Conservation (phyloP, 2,113 vertebrate species). For the Anhinga anhinga region DNA sequence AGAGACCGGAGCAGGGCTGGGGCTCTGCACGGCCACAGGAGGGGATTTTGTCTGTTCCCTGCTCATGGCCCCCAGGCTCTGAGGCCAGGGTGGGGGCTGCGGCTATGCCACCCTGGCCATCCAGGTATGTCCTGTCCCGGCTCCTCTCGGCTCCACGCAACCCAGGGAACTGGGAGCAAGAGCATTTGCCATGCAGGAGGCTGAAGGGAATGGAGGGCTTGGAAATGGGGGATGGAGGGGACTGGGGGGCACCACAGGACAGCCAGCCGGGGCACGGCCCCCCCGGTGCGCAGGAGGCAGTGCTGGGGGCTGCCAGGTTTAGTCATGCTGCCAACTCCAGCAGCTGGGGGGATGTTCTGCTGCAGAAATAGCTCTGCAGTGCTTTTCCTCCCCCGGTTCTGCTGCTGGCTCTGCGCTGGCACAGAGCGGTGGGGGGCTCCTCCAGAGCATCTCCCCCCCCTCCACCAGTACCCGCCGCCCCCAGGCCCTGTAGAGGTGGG, state of each 20-base stretch:
- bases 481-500: not conserved
- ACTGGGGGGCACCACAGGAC: rapidly evolving
- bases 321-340: not conserved
- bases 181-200: not conserved
- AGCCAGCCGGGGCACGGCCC: not conserved
- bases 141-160: not conserved
- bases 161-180: rapidly evolving
- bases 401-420: not conserved
- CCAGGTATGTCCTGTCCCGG: not conserved
- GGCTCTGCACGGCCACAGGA: rapidly evolving
- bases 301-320: not conserved
- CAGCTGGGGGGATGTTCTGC: not conserved
- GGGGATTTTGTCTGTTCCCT: not conserved
- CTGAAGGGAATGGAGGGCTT: not conserved
- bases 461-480: rapidly evolving
- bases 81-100: rapidly evolving
- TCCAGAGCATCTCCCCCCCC: not conserved
- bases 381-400: not conserved
- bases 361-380: not conserved
- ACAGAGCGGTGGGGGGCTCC: not conserved
- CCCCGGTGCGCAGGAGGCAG: not conserved
- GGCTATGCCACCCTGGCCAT: not conserved
- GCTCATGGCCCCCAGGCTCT: not conserved
- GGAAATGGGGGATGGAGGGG: not conserved
- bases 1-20: not conserved